Percentiles rank a stretch among this genome's conserved stretches.
Evolutionary conservation across 2,113 vertebrate genomes (phyloP).

Genomic region (Erinaceus europaeus): DNA sequence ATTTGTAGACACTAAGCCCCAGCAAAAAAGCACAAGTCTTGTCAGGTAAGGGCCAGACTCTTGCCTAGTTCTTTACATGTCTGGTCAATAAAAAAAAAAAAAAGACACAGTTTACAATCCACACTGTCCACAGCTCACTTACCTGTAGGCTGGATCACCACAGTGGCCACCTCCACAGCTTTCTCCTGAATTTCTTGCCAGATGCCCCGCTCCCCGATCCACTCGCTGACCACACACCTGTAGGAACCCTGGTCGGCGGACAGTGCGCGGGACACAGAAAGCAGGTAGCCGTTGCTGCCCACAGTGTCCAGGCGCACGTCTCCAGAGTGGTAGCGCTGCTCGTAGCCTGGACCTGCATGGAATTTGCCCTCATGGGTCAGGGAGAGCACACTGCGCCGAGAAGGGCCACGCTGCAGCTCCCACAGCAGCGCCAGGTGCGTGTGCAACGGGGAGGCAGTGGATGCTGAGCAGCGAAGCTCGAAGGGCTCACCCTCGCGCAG

Average conservation of each 20-base stretch:
- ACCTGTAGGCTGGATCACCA: constrained; percentile 88
- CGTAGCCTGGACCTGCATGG: constrained; percentile 76
- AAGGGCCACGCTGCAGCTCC: constrained; percentile 80
- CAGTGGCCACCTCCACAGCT: constrained; percentile 82
- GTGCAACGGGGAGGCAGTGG: constrained; percentile 80
- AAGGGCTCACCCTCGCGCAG: constrained; percentile 89
- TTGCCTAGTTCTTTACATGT: no score
- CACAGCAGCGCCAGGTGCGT: constrained; percentile 92
- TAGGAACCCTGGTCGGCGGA: constrained; percentile 86
- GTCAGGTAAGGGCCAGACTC: no score
- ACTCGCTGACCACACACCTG: constrained; percentile 88
- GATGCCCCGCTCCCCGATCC: constrained; percentile 85
- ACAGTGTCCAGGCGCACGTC: constrained; percentile 86
- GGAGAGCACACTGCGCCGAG: constrained; percentile 80
- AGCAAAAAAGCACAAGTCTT: no score
- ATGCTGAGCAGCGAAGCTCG: constrained; percentile 86
- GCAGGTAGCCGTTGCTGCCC: constrained; percentile 80
- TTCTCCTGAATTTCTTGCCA: constrained; percentile 93
- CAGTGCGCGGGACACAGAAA: constrained; percentile 84
- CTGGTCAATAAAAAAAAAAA: no score
- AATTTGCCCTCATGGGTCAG: constrained; percentile 88
- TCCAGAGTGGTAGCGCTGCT: constrained; percentile 85
- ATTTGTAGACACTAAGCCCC: no score
- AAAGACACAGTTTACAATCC: no score
- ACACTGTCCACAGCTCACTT: constrained; percentile 61